phyloP scores from a whole-genome alignment of 30 jellyfish, hydroid and myxozoan genomes.

The Kudoa iwatai region DNA sequence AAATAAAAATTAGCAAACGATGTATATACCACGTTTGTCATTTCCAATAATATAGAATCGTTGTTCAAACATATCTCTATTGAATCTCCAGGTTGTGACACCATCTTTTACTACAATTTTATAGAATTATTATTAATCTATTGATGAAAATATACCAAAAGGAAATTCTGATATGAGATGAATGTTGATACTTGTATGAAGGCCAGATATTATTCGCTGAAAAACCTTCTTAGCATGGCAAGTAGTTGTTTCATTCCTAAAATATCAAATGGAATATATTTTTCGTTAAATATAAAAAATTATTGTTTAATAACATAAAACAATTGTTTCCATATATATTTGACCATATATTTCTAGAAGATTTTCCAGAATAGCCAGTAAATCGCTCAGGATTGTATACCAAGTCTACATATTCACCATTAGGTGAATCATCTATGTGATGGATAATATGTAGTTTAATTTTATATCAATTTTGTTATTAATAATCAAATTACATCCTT shows the following conservation, averaged over 20 bases:
- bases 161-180: too few species aligned
- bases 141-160: too few species aligned
- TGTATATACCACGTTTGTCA: too few species aligned
- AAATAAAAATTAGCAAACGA: too few species aligned
- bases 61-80: too few species aligned
- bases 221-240: constrained; percentile 13
- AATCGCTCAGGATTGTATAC: constrained; percentile 41
- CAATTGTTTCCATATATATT: constrained; percentile 67
- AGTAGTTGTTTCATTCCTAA: background rate
- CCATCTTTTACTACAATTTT: too few species aligned
- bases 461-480: too few species aligned
- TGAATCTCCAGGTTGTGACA: too few species aligned
- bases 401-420: constrained; percentile 35
- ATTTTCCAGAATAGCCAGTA: constrained; percentile 51
- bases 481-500: too few species aligned
- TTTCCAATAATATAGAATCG: too few species aligned
- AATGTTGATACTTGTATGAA: constrained; percentile 60
- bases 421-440: constrained; percentile 17
- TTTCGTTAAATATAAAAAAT: background rate
- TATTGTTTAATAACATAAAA: constrained; percentile 7
- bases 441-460: too few species aligned
- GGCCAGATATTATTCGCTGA: constrained; percentile 30
- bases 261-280: background rate
- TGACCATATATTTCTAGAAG: constrained; percentile 46
- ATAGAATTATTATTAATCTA: too few species aligned